Percentiles rank a stretch among this genome's conserved stretches.
These are phyloP conservation scores for Podargus strigoides DNA, from an alignment of 2,797 vertebrate genomes.

Conservation along the genomic window DNA sequence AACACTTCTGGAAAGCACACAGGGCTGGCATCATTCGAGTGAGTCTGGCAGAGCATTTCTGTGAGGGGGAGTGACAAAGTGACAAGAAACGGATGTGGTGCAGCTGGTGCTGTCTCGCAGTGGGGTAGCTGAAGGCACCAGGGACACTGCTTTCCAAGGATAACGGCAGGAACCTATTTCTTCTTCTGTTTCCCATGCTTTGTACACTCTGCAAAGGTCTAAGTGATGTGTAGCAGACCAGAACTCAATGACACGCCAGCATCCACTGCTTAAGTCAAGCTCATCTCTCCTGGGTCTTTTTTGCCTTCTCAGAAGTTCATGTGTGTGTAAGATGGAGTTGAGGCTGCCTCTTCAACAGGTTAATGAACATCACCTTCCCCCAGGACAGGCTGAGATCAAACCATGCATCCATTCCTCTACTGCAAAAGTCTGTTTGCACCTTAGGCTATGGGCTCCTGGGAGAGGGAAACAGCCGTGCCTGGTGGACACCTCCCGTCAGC, in stretches of 20 bases:
- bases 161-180: background rate
- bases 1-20: background rate
- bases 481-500: background rate
- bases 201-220: background rate
- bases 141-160: background rate
- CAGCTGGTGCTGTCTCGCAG: conserved; percentile 29
- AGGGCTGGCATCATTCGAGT: background rate
- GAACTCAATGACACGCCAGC: background rate
- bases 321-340: background rate
- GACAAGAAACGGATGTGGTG: conserved; percentile 32
- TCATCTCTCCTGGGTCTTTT: background rate
- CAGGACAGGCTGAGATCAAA: background rate
- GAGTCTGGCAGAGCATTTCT: conserved; percentile 12
- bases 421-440: background rate
- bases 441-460: background rate
- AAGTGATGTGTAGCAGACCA: background rate
- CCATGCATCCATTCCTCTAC: background rate
- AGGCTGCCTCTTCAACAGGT: background rate
- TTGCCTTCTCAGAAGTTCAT: background rate
- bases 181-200: background rate
- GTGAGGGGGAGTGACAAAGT: conserved; percentile 39
- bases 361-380: background rate
- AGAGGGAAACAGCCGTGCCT: background rate
- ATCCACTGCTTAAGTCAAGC: background rate
- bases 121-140: conserved; percentile 11